Evolutionary conservation across 1,140 invertebrate species (phyloP).

Genomic region (Drosophila fuyamai): DNA sequence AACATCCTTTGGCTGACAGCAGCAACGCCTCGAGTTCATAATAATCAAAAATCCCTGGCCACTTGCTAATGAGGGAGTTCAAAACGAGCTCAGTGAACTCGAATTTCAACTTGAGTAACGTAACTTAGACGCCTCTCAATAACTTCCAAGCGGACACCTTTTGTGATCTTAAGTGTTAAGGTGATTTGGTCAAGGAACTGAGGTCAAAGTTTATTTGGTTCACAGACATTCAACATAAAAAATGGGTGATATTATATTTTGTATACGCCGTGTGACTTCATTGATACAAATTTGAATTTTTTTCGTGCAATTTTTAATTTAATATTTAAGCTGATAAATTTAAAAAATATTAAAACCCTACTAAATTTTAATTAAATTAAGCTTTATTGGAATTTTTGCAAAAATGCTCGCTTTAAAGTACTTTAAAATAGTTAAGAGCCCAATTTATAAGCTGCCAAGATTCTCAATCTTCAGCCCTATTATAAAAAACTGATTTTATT

Average conservation of each 20-base stretch:
- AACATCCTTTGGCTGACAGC: slow-evolving; percentile 40
- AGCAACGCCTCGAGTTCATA: slow-evolving; percentile 39
- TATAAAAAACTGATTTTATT: no score
- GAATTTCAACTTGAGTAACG: slow-evolving; percentile 20
- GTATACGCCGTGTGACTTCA: no score
- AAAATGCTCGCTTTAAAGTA: no score
- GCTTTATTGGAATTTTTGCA: no score
- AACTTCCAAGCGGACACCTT: slow-evolving; percentile 17
- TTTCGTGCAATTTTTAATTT: no score
- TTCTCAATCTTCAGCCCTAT: no score
- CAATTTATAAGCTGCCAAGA: no score
- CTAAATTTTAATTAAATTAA: no score
- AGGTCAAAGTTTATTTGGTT: not conserved
- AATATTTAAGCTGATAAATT: no score
- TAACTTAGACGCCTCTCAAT: slow-evolving; percentile 10
- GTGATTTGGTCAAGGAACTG: slow-evolving; percentile 4
- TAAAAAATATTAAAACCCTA: no score
- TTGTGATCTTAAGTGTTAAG: not conserved
- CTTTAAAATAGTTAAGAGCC: no score
- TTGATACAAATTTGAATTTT: no score
- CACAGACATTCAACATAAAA: not conserved
- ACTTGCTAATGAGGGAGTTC: slow-evolving; percentile 34
- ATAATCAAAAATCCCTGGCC: slow-evolving; percentile 43
- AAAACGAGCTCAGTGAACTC: slow-evolving; percentile 36
- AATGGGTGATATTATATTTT: not conserved